These are phyloP conservation scores for Eulithis testata DNA, from an alignment of 2,888 invertebrate genomes.

Conservation along the genomic window DNA sequence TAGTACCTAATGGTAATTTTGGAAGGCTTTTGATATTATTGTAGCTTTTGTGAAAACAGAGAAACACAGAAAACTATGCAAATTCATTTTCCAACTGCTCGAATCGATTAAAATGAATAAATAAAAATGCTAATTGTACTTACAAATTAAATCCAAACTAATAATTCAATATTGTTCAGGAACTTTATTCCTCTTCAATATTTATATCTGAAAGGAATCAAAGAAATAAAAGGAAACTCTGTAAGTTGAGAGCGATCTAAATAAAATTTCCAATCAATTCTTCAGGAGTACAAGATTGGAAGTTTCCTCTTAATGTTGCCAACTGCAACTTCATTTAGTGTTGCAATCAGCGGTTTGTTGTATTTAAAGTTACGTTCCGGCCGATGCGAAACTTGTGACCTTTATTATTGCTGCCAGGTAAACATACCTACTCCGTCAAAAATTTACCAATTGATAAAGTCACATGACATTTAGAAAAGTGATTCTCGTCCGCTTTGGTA, in stretches of 20 bases:
- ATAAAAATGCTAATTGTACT: background rate
- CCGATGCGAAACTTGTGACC: background rate
- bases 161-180: background rate
- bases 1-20: too few species aligned
- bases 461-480: too few species aligned
- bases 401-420: too few species aligned
- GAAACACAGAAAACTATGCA: background rate
- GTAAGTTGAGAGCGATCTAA: conserved; percentile 30
- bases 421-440: too few species aligned
- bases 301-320: conserved; percentile 31
- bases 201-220: conserved; percentile 1
- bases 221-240: conserved; percentile 14
- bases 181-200: conserved; percentile 7
- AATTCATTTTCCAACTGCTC: background rate
- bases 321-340: conserved; percentile 30
- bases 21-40: too few species aligned
- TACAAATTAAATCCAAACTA: background rate
- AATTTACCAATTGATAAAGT: too few species aligned
- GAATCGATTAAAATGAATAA: background rate
- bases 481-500: too few species aligned
- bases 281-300: conserved; percentile 23
- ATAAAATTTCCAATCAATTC: conserved; percentile 40
- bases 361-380: conserved; percentile 10
- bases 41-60: too few species aligned
- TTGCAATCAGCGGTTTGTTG: conserved; percentile 28